Base-by-base conservation (phyloP, 2,797 vertebrate species). In the Arctocebus calabarensis region DNA sequence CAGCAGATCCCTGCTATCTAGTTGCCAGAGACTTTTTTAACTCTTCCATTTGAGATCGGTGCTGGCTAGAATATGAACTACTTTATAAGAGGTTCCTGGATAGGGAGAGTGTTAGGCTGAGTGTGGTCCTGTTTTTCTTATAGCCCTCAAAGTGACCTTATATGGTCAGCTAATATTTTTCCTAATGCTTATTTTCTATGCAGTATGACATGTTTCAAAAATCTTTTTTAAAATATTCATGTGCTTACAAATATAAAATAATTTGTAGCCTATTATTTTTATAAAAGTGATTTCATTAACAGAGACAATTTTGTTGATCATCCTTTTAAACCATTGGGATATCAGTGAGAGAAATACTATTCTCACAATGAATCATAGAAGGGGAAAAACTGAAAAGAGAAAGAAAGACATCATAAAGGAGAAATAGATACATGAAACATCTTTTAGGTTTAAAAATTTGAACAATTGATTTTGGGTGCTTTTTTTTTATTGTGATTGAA, bases 381-480 rank as follows among this genome's bases (percentile, higher is more conserved):
- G 19, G 9, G 77, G 75, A 68, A 62, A 4, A 37, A 52, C 10
- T 68, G 2, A 64, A 66, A 74, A 11, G 25, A 81, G 2, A 0
- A 11, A 68, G 12, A 87, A 94, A 64, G 9, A 2, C 5, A 5
- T 73, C 19, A 71, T 4, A 74, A 6, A 45, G 7, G 57, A 68
- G 29, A 7, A 90, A 85, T 22, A 57, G 3, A 40, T 68, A 7
- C 0, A 11, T 11, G 16, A 78, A 84, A 77, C 7, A 45, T 74
- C 5, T 82, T 74, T 89, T 25, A 13, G 29, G 5, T 88, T 88
- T 93, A 61, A 83, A 88, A 88, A 83, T 84, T 79, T 43, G 12
- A 84, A 48, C 10, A 34, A 68, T 17, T 62, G 12, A 40, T 85
- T 88, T 90, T 73, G 95, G 62, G 27, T 79, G 40, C 23, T 73